These are phyloP conservation scores for Fregata magnificens DNA, from an alignment of 2,113 vertebrate species.

Conservation along the genomic window DNA sequence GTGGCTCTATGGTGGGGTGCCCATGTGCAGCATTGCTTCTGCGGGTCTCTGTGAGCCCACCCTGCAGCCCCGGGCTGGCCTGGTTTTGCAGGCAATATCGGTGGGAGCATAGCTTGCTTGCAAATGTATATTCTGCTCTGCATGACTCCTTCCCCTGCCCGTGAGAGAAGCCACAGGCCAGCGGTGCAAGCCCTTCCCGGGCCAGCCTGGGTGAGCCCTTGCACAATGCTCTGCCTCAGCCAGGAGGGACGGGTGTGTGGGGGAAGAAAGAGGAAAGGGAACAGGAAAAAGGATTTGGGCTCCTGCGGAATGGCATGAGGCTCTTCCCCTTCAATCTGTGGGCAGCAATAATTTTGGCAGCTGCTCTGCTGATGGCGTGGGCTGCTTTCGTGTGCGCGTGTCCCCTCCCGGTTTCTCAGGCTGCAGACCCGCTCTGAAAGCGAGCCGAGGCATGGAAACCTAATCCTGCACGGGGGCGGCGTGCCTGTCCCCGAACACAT, in stretches of 20 bases:
- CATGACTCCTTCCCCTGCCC: background rate
- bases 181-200: fast-evolving
- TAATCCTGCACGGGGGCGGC: background rate
- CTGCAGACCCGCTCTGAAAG: background rate
- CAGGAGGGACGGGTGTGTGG: fast-evolving
- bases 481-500: background rate
- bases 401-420: background rate
- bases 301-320: background rate
- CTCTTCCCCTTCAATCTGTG: background rate
- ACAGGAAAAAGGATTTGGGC: background rate
- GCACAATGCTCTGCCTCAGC: fast-evolving
- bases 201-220: background rate
- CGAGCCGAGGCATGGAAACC: background rate
- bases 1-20: background rate
- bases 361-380: background rate
- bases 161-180: background rate
- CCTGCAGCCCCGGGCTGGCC: background rate
- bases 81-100: background rate
- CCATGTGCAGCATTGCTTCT: fast-evolving
- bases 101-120: fast-evolving
- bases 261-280: background rate
- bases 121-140: no score
- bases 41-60: background rate
- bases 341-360: background rate
- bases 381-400: background rate